phyloP scores from a whole-genome alignment of 92 coral and sea anemone species.

The Heteractis magnifica region DNA sequence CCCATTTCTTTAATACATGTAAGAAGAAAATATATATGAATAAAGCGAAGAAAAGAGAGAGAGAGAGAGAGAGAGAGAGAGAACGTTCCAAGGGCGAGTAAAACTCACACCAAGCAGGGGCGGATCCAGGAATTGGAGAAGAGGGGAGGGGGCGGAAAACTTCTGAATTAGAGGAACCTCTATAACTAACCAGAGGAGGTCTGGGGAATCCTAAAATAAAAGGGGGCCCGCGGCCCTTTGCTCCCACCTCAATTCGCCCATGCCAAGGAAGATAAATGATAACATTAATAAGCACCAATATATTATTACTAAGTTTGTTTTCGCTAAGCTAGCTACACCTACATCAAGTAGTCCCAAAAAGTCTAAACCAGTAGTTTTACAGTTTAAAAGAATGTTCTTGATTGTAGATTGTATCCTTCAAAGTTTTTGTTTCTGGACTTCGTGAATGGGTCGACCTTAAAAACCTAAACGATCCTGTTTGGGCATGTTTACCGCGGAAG shows the following conservation, averaged over 20 bases:
- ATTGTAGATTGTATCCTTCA: background rate
- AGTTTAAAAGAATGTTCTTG: slow-evolving; percentile 2
- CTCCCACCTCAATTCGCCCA: no score
- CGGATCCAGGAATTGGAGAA: background rate
- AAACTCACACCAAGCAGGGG: background rate
- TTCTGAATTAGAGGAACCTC: no score
- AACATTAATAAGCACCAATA: no score
- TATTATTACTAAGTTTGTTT: background rate
- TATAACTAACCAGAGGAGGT: no score
- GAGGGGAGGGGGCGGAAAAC: no score
- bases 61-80: background rate
- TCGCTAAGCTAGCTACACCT: background rate
- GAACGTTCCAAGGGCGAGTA: background rate
- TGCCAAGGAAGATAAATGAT: no score
- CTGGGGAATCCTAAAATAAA: no score
- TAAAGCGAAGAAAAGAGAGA: background rate
- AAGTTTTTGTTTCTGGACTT: slow-evolving; percentile 22
- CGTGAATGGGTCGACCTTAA: slow-evolving; percentile 23
- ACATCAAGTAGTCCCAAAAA: background rate
- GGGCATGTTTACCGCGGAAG: slow-evolving; percentile 21
- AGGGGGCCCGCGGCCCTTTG: no score
- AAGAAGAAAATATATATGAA: background rate
- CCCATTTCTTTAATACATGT: background rate
- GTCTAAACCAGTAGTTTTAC: background rate
- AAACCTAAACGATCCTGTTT: slow-evolving; percentile 7